Evolutionary conservation across 2,797 vertebrate species (phyloP), one percentile per base, ranked within the genome.

Genomic region (Acipenser transmontanus): DNA sequence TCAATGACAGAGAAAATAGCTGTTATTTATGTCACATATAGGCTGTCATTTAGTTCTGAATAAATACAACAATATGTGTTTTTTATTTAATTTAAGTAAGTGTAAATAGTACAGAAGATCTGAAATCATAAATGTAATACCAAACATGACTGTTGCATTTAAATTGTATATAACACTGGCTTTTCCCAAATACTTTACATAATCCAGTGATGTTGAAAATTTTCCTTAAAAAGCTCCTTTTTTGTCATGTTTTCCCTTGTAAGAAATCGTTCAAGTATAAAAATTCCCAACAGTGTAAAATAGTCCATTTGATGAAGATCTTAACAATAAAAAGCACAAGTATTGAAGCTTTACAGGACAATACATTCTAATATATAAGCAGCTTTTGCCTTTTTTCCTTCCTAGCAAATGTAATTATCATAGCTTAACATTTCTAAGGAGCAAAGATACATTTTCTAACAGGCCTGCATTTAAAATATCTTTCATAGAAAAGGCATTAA

Each of bases 241-340:
- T 90, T 89, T 91, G 91, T 93, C 85, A 91, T 94, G 91, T 94
- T 93, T 88, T 98, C 95, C 96, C 96, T 98, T 97, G 94, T 98
- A 98, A 92, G 95, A 98, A 97, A 97, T 93, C 94, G 91, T 98
- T 98, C 95, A 99, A 98, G 96, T 98, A 98, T 97, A 97, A 98
- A 98, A 94, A 94, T 93, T 95, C 91, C 91, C 93, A 94, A 97
- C 94, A 98, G 92, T 96, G 95, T 97, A 96, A 95, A 97, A 97
- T 93, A 94, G 88, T 91, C 86, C 91, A 91, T 94, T 88, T 92
- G 91, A 92, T 93, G 92, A 85, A 87, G 92, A 90, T 76, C 87
- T 93, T 89, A 89, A 95, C 93, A 94, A 91, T 92, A 93, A 91
- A 88, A 95, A 95, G 92, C 85, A 94, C 92, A 93, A 92, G 91